phyloP scores from a whole-genome alignment of 2,113 vertebrate species.

The Etia nguti region DNA sequence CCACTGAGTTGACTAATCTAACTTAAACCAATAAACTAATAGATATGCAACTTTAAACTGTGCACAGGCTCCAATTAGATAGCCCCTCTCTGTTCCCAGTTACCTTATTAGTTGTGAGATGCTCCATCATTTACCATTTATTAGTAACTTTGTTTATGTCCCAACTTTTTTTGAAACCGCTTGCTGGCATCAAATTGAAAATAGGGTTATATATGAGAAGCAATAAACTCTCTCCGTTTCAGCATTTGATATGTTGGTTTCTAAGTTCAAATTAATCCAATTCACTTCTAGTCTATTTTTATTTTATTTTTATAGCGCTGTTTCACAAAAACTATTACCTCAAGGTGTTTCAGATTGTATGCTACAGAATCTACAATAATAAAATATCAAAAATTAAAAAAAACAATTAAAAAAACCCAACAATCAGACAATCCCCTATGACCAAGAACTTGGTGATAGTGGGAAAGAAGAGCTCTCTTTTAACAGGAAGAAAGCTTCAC shows the following conservation, averaged over 20 bases:
- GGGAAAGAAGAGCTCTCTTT: background rate
- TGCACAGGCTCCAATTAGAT: background rate
- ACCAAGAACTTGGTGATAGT: background rate
- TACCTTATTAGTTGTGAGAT: background rate
- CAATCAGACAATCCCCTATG: background rate
- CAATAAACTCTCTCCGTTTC: background rate
- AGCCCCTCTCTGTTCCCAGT: background rate
- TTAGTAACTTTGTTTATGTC: background rate
- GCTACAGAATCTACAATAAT: background rate
- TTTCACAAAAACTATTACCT: background rate
- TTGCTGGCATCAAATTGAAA: background rate
- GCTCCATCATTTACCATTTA: background rate
- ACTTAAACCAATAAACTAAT: background rate
- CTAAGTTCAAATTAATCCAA: background rate
- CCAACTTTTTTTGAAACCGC: accelerated
- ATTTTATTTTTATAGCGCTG: background rate
- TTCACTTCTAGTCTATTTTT: background rate
- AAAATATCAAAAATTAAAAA: background rate
- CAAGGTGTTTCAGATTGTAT: background rate
- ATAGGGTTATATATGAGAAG: background rate
- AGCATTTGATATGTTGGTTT: background rate
- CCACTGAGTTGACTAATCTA: background rate
- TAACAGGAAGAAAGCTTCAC: background rate
- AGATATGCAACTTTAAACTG: background rate
- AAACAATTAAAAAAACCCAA: background rate